Percentiles rank a stretch among this genome's conserved stretches.
Evolutionary conservation across 2,888 invertebrate genomes (phyloP).

Genomic region (Dolomedes plantarius): DNA sequence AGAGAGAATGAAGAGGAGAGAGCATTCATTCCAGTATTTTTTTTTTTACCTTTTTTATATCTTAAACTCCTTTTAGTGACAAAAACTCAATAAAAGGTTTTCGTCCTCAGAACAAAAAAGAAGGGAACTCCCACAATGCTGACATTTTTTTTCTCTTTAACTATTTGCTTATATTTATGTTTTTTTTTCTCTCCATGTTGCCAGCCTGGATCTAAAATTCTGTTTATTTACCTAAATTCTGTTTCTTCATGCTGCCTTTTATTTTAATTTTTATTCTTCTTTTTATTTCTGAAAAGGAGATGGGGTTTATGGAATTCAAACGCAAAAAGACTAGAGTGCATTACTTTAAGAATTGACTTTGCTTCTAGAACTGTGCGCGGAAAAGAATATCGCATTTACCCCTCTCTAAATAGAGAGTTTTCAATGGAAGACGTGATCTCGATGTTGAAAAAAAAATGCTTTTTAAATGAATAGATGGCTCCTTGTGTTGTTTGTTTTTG

Average conservation of each 20-base stretch:
- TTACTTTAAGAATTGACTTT: slow-evolving; percentile 52
- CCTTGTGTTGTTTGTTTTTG: neutral
- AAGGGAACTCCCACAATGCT: neutral
- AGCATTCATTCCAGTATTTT: slow-evolving; percentile 8
- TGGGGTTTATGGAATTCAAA: slow-evolving; percentile 15
- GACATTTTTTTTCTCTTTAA: neutral
- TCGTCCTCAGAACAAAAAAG: slow-evolving; percentile 17
- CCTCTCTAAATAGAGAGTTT: slow-evolving; percentile 17
- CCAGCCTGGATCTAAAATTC: slow-evolving; percentile 36
- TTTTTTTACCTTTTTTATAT: slow-evolving; percentile 12
- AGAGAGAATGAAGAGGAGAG: neutral
- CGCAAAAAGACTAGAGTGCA: slow-evolving; percentile 24
- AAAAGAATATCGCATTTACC: slow-evolving; percentile 18
- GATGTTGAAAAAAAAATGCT: slow-evolving; percentile 17
- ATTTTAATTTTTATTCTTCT: neutral
- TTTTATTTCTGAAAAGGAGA: slow-evolving; percentile 26
- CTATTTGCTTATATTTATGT: slow-evolving; percentile 24
- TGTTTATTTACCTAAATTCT: slow-evolving; percentile 64
- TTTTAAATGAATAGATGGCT: slow-evolving; percentile 47
- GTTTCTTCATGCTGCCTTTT: neutral
- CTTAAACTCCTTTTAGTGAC: slow-evolving; percentile 2
- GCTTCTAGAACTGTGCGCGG: slow-evolving; percentile 20
- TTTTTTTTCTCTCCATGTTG: neutral
- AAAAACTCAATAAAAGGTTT: slow-evolving; percentile 51
- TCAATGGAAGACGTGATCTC: slow-evolving; percentile 51